Evolutionary conservation across 2,797 vertebrate species (phyloP).

Genomic region (Novumbra hubbsi): DNA sequence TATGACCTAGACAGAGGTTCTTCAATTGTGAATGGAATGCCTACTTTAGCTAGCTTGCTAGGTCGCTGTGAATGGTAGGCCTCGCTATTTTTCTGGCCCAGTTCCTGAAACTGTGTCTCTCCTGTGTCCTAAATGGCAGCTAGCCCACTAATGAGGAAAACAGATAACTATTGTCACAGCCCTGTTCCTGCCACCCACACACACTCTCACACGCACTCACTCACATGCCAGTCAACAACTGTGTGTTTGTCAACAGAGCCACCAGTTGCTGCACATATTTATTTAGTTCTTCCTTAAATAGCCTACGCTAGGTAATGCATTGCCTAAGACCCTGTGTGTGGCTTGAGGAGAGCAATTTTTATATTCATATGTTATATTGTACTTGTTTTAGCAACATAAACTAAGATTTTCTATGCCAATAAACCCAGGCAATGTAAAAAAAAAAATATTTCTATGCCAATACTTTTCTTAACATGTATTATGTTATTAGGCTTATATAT

Average conservation of each 20-base stretch:
- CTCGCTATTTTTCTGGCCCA: not conserved
- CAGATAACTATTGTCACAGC: not conserved
- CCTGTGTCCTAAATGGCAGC: not conserved
- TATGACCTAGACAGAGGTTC: not conserved
- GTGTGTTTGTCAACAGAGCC: constrained; percentile 13
- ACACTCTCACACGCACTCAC: not conserved
- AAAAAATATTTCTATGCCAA: too few species aligned
- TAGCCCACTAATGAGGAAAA: not conserved
- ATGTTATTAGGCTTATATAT: too few species aligned
- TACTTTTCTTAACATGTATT: too few species aligned
- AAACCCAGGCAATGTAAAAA: too few species aligned
- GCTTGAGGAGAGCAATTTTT: not conserved
- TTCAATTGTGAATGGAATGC: not conserved
- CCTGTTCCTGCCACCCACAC: not conserved
- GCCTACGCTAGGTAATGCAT: not conserved
- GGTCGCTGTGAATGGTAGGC: not conserved
- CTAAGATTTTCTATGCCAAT: too few species aligned
- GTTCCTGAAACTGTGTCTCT: not conserved
- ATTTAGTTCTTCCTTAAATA: constrained; percentile 8
- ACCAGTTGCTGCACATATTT: constrained; percentile 10
- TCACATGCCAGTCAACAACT: not conserved
- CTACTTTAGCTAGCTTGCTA: not conserved
- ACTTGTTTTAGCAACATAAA: too few species aligned
- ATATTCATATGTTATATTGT: too few species aligned
- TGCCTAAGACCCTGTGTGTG: not conserved